Conservation (phyloP, 2,888 invertebrate species). For the Lithophane socia region DNA sequence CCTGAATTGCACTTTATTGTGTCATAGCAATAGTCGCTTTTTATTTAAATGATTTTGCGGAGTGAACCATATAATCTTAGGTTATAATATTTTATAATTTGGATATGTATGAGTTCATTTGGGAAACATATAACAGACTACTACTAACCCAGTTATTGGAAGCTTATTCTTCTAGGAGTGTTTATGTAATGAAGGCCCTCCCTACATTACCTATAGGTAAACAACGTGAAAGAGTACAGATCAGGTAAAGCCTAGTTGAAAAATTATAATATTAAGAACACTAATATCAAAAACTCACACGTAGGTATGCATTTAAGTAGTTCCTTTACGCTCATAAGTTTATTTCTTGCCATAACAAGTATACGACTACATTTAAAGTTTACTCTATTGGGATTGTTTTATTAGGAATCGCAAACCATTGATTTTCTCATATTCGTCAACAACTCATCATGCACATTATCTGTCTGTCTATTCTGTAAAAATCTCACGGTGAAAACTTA, state of each 20-base stretch:
- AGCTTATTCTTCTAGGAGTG: not conserved
- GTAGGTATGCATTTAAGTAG: not conserved
- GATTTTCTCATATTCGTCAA: not conserved
- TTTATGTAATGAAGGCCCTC: not conserved
- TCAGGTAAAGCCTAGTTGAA: not conserved
- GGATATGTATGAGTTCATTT: not conserved
- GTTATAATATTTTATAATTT: no score
- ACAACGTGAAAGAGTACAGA: not conserved
- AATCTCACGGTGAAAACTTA: no score
- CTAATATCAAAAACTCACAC: not conserved
- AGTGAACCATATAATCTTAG: no score
- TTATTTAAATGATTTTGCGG: no score
- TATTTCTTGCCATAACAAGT: constrained; percentile 5
- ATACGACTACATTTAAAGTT: not conserved
- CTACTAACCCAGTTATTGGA: not conserved
- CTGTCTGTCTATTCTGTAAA: not conserved
- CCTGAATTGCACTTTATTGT: no score
- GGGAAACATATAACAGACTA: not conserved
- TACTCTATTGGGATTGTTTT: not conserved
- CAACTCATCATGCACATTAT: not conserved
- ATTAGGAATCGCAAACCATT: no score
- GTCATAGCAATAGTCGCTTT: no score
- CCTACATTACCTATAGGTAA: no score
- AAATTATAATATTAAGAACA: not conserved
- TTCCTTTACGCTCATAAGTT: constrained; percentile 14